A percentile compares a stretch with the other conserved stretches of the same genome.
Conservation (phyloP, 2,888 invertebrate genomes). For the Lissonota sp. region DNA sequence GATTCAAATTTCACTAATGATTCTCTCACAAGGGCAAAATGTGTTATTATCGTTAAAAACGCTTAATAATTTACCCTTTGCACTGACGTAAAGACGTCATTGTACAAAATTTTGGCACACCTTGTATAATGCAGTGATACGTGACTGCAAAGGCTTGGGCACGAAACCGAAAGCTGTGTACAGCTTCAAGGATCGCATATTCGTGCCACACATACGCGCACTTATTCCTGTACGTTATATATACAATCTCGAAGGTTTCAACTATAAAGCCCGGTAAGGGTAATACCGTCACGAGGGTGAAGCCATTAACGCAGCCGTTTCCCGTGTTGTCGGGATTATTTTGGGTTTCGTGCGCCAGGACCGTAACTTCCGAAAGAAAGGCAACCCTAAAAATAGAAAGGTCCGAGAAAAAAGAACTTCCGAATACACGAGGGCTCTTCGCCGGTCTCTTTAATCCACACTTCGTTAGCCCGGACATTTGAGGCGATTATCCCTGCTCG, state of each 20-base stretch:
- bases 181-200: neutral
- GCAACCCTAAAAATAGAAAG: too few species aligned
- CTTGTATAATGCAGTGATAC: neutral
- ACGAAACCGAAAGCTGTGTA: neutral
- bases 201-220: neutral
- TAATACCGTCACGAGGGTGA: conserved; percentile 26
- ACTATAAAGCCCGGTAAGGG: neutral
- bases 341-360: conserved; percentile 12
- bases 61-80: too few species aligned
- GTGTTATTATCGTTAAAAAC: too few species aligned
- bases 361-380: conserved; percentile 10
- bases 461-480: neutral
- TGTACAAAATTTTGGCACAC: neutral
- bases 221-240: neutral
- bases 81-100: too few species aligned
- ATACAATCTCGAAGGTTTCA: neutral
- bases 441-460: neutral
- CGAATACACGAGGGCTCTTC: neutral
- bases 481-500: neutral
- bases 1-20: neutral
- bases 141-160: neutral
- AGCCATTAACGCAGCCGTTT: conserved; percentile 46
- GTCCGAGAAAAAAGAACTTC: too few species aligned
- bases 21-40: neutral
- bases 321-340: conserved; percentile 39